Evolutionary conservation across 2,888 invertebrate species (phyloP).

Genomic region (Bombyx huttoni): DNA sequence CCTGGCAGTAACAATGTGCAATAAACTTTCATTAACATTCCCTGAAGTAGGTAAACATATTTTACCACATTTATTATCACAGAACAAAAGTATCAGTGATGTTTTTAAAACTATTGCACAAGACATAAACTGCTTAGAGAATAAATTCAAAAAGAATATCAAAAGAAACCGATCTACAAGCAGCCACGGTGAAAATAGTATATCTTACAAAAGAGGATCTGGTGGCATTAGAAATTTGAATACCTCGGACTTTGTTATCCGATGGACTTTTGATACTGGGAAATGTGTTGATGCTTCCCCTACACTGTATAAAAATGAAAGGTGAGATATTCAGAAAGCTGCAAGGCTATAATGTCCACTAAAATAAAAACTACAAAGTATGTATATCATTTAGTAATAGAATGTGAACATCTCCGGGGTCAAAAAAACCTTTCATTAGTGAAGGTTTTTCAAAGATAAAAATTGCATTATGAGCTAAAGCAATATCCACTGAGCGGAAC

Average conservation of each 20-base stretch:
- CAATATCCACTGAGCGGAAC: not conserved
- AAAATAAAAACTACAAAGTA: no score
- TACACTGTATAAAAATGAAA: constrained; percentile 51
- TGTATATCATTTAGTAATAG: not conserved
- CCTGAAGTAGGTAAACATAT: constrained; percentile 61
- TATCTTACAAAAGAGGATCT: constrained; percentile 13
- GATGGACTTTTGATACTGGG: constrained; percentile 75
- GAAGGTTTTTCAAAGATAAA: not conserved
- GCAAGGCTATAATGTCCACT: no score
- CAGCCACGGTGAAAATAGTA: constrained; percentile 6
- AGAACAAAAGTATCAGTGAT: constrained; percentile 45
- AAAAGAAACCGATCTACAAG: constrained; percentile 22
- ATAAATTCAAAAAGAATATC: constrained; percentile 22
- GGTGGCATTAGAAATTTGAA: constrained; percentile 6
- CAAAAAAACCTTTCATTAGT: not conserved
- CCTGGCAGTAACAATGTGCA: constrained; percentile 75
- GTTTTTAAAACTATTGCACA: constrained; percentile 35
- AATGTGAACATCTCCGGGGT: not conserved
- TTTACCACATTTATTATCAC: constrained; percentile 66
- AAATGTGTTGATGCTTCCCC: constrained; percentile 91
- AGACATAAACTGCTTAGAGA: constrained; percentile 22
- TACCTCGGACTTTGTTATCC: constrained; percentile 42
- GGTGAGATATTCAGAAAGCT: constrained; percentile 39
- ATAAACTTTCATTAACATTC: constrained; percentile 59
- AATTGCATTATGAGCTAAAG: not conserved